phyloP scores from a whole-genome alignment of 2,113 vertebrate genomes.

The Grammatotria lemairii region DNA sequence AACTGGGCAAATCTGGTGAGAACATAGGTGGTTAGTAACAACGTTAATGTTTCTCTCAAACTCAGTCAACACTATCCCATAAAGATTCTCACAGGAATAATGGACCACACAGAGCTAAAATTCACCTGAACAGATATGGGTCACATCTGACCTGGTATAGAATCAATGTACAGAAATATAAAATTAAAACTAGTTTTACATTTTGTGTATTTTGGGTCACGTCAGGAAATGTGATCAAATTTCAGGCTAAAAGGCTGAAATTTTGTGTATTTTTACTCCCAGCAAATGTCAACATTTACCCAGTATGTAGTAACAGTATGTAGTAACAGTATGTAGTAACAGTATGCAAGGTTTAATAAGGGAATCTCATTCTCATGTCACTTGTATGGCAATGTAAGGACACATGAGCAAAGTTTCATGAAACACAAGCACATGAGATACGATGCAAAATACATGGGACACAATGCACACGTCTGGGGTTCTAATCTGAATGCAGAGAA shows the following conservation, averaged over 20 bases:
- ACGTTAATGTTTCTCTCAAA: background rate
- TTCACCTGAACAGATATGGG: background rate
- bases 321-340: background rate
- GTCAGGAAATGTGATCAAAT: background rate
- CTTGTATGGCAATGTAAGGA: background rate
- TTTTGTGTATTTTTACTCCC: background rate
- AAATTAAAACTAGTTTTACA: background rate
- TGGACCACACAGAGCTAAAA: rapidly evolving
- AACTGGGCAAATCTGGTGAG: background rate
- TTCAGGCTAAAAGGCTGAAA: background rate
- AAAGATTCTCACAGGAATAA: background rate
- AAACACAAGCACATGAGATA: rapidly evolving
- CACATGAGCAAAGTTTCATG: background rate
- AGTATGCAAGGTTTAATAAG: background rate
- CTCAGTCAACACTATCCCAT: background rate
- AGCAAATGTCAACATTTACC: background rate
- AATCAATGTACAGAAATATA: background rate
- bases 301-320: background rate
- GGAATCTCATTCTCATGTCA: background rate
- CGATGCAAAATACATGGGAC: background rate
- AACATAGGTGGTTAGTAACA: background rate
- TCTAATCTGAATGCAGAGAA: background rate
- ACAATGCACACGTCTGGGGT: background rate
- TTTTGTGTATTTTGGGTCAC: background rate
- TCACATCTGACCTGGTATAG: background rate